Conservation (phyloP, 2,888 invertebrate species). For the Drosophila quinaria region DNA sequence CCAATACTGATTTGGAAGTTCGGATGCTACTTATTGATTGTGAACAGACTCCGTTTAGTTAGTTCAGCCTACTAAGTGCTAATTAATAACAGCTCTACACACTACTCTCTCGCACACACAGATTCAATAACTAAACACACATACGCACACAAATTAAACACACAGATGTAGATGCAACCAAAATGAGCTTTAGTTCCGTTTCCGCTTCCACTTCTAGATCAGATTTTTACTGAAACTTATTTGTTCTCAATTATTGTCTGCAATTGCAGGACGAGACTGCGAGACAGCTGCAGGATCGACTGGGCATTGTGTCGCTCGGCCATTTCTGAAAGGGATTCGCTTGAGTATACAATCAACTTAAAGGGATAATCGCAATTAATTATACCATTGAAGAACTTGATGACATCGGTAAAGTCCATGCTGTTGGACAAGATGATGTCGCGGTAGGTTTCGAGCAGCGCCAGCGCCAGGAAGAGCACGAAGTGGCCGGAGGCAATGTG, state of each 20-base stretch:
- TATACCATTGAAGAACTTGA: slow-evolving; percentile 98
- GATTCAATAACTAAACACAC: slow-evolving; percentile 5
- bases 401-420: slow-evolving; percentile 99
- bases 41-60: slow-evolving; percentile 21
- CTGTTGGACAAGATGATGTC: slow-evolving; percentile 97
- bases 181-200: slow-evolving; percentile 7
- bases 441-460: slow-evolving; percentile 95
- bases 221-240: slow-evolving; percentile 85
- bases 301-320: slow-evolving; percentile 96
- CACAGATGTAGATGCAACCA: slow-evolving; percentile 19
- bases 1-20: slow-evolving; percentile 64
- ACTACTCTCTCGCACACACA: slow-evolving; percentile 9
- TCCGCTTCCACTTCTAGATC: neutral
- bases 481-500: slow-evolving; percentile 95
- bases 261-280: slow-evolving; percentile 95
- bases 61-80: slow-evolving; percentile 47
- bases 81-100: slow-evolving; percentile 25
- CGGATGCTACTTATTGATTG: slow-evolving; percentile 41
- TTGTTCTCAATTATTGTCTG: slow-evolving; percentile 97
- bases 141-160: neutral
- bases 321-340: slow-evolving; percentile 90
- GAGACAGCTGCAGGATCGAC: slow-evolving; percentile 92
- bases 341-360: slow-evolving; percentile 1
- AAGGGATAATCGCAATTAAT: slow-evolving; percentile 6
- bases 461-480: slow-evolving; percentile 96